These are phyloP conservation scores for Diabrotica undecimpunctata DNA, from an alignment of 1,140 invertebrate species.

Conservation along the genomic window DNA sequence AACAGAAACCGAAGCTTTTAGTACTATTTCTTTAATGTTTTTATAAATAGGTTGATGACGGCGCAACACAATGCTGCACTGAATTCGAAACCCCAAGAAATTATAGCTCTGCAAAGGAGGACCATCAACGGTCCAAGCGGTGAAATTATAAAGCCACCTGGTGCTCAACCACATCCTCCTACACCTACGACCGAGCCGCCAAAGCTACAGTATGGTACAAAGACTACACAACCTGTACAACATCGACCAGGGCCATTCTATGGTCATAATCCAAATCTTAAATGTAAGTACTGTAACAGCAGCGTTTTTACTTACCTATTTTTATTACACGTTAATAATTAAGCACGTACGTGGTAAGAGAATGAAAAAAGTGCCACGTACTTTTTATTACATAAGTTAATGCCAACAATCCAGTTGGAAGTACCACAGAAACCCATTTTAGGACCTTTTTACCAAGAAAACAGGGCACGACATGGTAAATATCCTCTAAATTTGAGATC, in stretches of 20 bases:
- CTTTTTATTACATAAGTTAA: too few relatives aligned
- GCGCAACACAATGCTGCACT: slow-evolving; percentile 69
- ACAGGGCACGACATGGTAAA: too few relatives aligned
- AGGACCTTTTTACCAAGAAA: too few relatives aligned
- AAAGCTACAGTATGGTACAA: slow-evolving; percentile 53
- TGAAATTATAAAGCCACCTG: slow-evolving; percentile 41
- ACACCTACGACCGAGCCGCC: slow-evolving; percentile 40
- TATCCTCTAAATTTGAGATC: too few relatives aligned
- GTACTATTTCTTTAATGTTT: too few relatives aligned
- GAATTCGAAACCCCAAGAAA: slow-evolving; percentile 47
- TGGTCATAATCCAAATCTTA: slow-evolving; percentile 81
- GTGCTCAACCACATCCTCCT: slow-evolving; percentile 28
- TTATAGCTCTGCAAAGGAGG: slow-evolving; percentile 43
- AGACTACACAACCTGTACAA: slow-evolving; percentile 46
- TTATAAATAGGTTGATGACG: slow-evolving; percentile 63
- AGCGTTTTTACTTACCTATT: too few relatives aligned
- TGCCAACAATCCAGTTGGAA: too few relatives aligned
- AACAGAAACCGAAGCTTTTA: not conserved
- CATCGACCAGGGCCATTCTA: slow-evolving; percentile 65
- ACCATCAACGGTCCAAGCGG: slow-evolving; percentile 38
- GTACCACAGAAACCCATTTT: too few relatives aligned
- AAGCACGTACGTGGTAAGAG: too few relatives aligned
- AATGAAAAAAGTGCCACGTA: too few relatives aligned
- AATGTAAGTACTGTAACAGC: slow-evolving; percentile 51
- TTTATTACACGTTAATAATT: not conserved